Conservation (phyloP, 2,888 invertebrate species). For the Brachypterus glaber region DNA sequence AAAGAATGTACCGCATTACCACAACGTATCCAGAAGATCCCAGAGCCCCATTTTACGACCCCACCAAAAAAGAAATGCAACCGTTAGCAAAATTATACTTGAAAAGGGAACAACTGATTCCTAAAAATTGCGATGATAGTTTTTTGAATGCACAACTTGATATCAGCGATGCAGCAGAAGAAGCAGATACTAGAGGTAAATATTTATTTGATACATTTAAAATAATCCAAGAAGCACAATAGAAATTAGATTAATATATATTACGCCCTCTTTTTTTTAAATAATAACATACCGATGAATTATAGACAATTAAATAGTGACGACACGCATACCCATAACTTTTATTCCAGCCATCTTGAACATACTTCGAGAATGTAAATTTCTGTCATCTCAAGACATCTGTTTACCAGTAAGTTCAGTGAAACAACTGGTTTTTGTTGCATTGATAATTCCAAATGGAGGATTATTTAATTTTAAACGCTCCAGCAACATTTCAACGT, state of each 20-base stretch:
- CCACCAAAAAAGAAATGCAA: constrained; percentile 55
- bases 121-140: constrained; percentile 63
- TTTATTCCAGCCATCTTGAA: no score
- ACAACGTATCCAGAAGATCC: constrained; percentile 85
- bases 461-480: no score
- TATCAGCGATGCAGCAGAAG: constrained; percentile 58
- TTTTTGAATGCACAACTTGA: constrained; percentile 51
- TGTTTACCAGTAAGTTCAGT: no score
- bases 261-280: neutral
- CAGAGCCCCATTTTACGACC: constrained; percentile 85
- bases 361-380: no score
- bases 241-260: constrained; percentile 30
- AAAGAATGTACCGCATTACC: constrained; percentile 82
- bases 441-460: no score
- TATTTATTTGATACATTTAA: no score
- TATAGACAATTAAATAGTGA: neutral
- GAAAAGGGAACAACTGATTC: constrained; percentile 61
- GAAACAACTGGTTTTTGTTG: no score
- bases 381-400: no score
- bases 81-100: constrained; percentile 80
- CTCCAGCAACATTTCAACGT: no score
- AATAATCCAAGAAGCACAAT: no score
- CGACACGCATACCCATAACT: no score
- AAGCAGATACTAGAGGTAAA: constrained; percentile 51
- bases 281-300: neutral